phyloP scores from a whole-genome alignment of 2,888 invertebrate genomes.

The Drosophila hawaiiensis region DNA sequence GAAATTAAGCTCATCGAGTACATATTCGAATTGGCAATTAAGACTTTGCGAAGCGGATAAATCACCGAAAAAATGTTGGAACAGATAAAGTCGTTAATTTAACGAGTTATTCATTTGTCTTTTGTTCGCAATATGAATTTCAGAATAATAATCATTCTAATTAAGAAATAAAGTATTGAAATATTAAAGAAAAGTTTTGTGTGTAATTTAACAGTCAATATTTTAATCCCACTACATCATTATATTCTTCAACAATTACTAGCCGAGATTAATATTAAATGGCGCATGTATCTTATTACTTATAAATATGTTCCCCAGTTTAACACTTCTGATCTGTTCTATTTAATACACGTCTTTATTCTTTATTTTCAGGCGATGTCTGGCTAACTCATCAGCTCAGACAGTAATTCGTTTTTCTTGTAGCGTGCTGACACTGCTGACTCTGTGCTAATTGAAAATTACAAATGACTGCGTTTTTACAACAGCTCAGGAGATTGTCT shows the following conservation, averaged over 20 bases:
- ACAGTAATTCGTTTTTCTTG: slow-evolving; percentile 11
- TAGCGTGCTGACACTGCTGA: not conserved
- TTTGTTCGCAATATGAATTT: not conserved
- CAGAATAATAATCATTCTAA: not conserved
- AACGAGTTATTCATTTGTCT: slow-evolving; percentile 36
- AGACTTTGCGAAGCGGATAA: slow-evolving; percentile 33
- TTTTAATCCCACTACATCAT: not conserved
- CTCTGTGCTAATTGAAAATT: slow-evolving; percentile 46
- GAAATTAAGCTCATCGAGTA: slow-evolving; percentile 57
- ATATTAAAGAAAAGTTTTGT: too few species aligned
- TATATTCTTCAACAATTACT: not conserved
- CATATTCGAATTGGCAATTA: slow-evolving; percentile 54
- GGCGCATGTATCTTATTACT: not conserved
- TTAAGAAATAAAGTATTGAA: not conserved
- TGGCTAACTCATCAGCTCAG: not conserved
- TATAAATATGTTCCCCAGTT: not conserved
- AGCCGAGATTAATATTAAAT: not conserved
- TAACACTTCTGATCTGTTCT: not conserved
- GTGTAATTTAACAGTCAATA: not conserved
- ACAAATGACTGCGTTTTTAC: slow-evolving; percentile 41
- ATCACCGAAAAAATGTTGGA: slow-evolving; percentile 46
- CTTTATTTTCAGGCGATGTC: not conserved
- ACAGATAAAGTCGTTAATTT: slow-evolving; percentile 39
- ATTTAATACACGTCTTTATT: not conserved
- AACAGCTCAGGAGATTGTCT: slow-evolving; percentile 32